Evolutionary conservation across 2,888 invertebrate species (phyloP).

Genomic region (Cryptophagus acutangulus): DNA sequence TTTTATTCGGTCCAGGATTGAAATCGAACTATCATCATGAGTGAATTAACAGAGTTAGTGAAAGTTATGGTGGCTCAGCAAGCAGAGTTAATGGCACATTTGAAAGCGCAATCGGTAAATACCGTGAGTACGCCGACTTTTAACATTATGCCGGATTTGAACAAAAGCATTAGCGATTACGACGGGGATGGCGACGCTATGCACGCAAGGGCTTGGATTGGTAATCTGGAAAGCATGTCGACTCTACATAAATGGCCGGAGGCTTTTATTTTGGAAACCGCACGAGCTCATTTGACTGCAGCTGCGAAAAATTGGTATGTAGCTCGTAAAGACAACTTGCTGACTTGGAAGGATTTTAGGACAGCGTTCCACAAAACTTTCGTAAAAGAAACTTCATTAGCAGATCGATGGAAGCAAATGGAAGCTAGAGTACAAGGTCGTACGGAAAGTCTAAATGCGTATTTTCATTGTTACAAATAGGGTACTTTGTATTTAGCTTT

Average conservation of each 20-base stretch:
- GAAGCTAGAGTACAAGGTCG: background rate
- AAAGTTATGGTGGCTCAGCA: no score
- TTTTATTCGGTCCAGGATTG: no score
- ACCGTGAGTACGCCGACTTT: no score
- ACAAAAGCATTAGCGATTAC: constrained; percentile 9
- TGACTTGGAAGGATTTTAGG: background rate
- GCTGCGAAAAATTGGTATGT: constrained; percentile 7
- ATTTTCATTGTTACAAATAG: no score
- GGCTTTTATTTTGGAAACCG: constrained; percentile 18
- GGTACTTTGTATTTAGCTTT: no score
- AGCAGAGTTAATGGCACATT: no score
- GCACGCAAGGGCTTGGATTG: constrained; percentile 10
- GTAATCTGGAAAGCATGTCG: constrained; percentile 7
- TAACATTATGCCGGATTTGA: constrained; percentile 13
- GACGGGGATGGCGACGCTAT: constrained; percentile 5
- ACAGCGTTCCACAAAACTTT: constrained; percentile 4
- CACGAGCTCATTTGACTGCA: constrained; percentile 14
- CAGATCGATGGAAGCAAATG: constrained; percentile 1
- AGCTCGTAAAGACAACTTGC: background rate
- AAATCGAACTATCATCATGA: no score
- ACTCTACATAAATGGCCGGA: constrained; percentile 18
- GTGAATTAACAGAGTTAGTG: no score
- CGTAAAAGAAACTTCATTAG: background rate
- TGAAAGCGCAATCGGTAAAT: no score
- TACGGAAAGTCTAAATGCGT: constrained; percentile 3